Percentiles rank a stretch among this genome's conserved stretches.
Conservation (phyloP, 2,888 invertebrate species). For the Hemistola chrysoprasaria region DNA sequence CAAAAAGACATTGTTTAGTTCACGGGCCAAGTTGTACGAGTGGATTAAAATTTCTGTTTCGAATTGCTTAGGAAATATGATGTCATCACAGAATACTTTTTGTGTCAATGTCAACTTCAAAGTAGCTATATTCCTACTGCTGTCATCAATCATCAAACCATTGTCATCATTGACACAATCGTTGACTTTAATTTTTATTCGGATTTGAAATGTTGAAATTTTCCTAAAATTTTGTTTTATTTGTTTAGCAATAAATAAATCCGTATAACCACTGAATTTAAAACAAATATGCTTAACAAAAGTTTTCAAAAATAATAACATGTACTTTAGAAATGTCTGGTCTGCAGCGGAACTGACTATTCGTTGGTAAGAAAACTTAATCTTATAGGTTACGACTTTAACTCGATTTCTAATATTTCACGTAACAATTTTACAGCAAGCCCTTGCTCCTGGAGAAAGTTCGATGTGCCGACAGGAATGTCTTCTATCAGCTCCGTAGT, state of each 20-base stretch:
- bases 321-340: conserved; percentile 71
- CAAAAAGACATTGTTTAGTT: no score
- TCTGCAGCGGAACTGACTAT: conserved; percentile 59
- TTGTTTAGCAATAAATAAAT: conserved; percentile 3
- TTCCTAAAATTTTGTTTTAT: conserved; percentile 21
- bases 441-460: conserved; percentile 41
- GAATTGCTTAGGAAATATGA: no score
- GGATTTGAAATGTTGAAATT: conserved; percentile 41
- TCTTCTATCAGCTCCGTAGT: conserved; percentile 51
- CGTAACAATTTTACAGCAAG: conserved; percentile 39
- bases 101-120: no score
- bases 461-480: conserved; percentile 35
- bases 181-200: conserved; percentile 10
- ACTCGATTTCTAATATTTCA: conserved; percentile 1
- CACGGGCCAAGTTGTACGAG: no score
- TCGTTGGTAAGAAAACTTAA: conserved; percentile 50
- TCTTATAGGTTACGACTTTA: conserved; percentile 9
- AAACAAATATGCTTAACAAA: conserved; percentile 49
- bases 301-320: conserved; percentile 45
- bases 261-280: conserved; percentile 5
- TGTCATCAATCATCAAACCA: no score
- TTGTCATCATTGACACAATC: neutral
- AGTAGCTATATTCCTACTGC: no score
- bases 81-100: no score
- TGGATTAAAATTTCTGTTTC: no score